Percentiles rank a stretch among this genome's conserved stretches.
Evolutionary conservation across 1,140 invertebrate species (phyloP).

Genomic region (Calosoma granatense): DNA sequence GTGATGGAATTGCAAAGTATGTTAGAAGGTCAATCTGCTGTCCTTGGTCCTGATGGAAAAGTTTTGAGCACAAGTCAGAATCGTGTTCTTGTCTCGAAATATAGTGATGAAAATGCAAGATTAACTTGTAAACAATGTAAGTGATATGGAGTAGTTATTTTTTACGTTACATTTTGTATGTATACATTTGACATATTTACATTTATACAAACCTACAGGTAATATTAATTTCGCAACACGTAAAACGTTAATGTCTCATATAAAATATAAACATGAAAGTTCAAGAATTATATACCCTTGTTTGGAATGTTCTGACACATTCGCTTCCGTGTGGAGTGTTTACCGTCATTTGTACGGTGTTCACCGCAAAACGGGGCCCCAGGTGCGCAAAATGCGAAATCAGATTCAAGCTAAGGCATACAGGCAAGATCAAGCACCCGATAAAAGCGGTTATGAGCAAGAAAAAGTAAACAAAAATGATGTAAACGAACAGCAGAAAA

Average conservation of each 20-base stretch:
- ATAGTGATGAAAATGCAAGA: neutral
- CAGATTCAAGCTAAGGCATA: conserved; percentile 48
- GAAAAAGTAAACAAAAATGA: conserved; percentile 23
- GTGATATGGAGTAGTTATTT: no score
- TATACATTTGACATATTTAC: conserved; percentile 2
- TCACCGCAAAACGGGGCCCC: conserved; percentile 49
- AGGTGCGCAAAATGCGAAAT: conserved; percentile 45
- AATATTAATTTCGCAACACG: conserved; percentile 54
- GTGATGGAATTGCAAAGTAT: conserved; percentile 44
- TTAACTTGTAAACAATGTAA: conserved; percentile 28
- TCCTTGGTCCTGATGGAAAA: conserved; percentile 50
- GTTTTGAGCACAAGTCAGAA: conserved; percentile 30
- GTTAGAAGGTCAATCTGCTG: conserved; percentile 38
- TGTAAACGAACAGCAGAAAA: conserved; percentile 36
- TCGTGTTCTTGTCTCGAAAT: conserved; percentile 28
- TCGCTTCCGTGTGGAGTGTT: conserved; percentile 57
- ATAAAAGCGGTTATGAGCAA: conserved; percentile 32
- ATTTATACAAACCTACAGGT: conserved; percentile 28
- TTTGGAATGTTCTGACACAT: conserved; percentile 55
- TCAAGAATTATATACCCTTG: conserved; percentile 53
- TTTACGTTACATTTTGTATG: no score
- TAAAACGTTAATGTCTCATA: conserved; percentile 57
- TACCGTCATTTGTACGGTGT: conserved; percentile 62
- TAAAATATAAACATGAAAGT: conserved; percentile 56
- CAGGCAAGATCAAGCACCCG: conserved; percentile 35